Conservation (phyloP, 2,113 vertebrate species). For the Percina caprodes region DNA sequence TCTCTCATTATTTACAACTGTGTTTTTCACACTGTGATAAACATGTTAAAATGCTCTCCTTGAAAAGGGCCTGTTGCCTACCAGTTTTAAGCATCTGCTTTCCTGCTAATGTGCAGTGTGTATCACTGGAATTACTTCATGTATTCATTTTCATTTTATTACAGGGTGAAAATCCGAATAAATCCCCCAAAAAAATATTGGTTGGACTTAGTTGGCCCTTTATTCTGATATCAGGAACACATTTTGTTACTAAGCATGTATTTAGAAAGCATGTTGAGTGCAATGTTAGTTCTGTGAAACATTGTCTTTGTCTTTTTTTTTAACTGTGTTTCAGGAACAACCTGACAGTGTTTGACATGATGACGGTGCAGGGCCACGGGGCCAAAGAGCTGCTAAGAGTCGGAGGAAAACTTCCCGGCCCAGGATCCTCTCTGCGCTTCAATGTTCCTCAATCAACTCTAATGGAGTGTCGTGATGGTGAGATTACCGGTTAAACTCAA, state of each 20-base stretch:
- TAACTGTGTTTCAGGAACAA: slow-evolving; percentile 89
- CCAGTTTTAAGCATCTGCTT: background rate
- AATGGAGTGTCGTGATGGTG: slow-evolving; percentile 96
- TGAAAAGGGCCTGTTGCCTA: background rate
- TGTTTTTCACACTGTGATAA: background rate
- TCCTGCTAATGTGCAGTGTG: background rate
- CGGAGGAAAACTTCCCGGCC: slow-evolving; percentile 92
- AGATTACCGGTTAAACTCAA: slow-evolving; percentile 64
- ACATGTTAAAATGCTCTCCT: background rate
- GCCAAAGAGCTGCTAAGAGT: slow-evolving; percentile 93
- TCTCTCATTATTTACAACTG: background rate
- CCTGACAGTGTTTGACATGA: slow-evolving; percentile 92
- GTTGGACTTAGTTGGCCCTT: no score
- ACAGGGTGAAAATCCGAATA: no score
- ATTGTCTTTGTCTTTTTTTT: background rate
- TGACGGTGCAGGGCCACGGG: slow-evolving; percentile 91
- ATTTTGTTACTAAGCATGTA: background rate
- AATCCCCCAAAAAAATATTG: background rate
- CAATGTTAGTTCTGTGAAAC: background rate
- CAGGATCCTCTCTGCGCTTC: slow-evolving; percentile 92
- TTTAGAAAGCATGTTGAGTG: background rate
- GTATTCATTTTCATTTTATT: background rate
- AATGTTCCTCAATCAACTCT: slow-evolving; percentile 97
- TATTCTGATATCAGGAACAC: background rate
- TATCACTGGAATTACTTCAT: background rate